phyloP scores from a whole-genome alignment of 2,113 vertebrate species.

The Dryoscopus gambensis region DNA sequence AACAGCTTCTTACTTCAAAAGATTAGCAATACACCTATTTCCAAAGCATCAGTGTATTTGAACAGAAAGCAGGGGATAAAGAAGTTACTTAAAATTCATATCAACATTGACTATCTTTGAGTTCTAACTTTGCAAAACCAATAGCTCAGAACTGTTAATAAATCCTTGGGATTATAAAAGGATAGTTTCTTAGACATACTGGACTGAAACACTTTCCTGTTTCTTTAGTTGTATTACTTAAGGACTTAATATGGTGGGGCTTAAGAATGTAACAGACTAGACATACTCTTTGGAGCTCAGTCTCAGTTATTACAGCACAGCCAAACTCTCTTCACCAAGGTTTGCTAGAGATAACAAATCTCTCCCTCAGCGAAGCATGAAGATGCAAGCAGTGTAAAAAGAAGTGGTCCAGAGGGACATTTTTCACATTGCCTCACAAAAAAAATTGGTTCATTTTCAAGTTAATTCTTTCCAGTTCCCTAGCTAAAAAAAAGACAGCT shows the following conservation, averaged over 20 bases:
- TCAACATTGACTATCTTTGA: background rate
- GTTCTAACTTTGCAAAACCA: background rate
- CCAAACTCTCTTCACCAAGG: background rate
- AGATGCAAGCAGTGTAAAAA: constrained; percentile 1
- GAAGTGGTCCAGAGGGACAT: background rate
- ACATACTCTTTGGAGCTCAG: background rate
- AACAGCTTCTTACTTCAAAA: background rate
- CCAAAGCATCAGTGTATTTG: background rate
- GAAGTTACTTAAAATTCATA: background rate
- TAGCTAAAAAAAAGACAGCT: background rate
- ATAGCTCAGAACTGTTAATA: background rate
- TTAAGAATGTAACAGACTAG: background rate
- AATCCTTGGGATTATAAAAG: background rate
- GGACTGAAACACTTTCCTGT: background rate
- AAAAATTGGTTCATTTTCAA: background rate
- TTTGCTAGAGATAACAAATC: constrained; percentile 3
- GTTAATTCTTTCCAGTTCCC: background rate
- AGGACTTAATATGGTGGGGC: background rate
- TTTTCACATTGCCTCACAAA: background rate
- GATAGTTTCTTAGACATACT: background rate
- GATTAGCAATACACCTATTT: background rate
- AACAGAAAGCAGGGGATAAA: background rate
- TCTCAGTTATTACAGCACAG: background rate
- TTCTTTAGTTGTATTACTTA: background rate
- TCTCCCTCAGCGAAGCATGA: background rate